These are phyloP conservation scores for Petrocephalus schoutedeni DNA, from an alignment of 2,797 vertebrate genomes.

Conservation along the genomic window DNA sequence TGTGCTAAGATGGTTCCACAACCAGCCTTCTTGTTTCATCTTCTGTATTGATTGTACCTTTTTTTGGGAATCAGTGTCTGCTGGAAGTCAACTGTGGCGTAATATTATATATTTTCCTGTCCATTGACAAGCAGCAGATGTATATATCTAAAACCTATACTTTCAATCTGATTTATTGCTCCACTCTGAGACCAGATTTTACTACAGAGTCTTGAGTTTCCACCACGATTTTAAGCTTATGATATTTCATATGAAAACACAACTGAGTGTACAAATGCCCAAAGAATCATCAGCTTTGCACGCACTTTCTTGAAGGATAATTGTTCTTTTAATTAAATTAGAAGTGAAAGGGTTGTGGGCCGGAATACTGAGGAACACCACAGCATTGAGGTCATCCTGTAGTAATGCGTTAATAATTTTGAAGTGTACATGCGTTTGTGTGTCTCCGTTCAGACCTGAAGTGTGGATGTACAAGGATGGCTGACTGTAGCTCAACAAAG, in stretches of 20 bases:
- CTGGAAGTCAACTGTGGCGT: neutral
- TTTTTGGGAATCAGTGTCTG: neutral
- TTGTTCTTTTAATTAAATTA: neutral
- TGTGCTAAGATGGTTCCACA: neutral
- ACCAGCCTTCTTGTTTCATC: neutral
- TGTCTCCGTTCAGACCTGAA: neutral
- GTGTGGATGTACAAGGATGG: neutral
- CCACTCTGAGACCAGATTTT: neutral
- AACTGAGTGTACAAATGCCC: neutral
- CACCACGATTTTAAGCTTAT: neutral
- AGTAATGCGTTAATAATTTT: neutral
- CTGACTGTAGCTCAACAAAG: neutral
- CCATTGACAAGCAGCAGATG: neutral
- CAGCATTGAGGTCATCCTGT: neutral
- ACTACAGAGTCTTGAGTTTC: neutral
- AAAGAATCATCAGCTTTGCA: neutral
- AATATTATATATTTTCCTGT: neutral
- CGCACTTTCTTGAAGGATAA: neutral
- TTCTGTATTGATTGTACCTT: neutral
- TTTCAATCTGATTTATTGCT: neutral
- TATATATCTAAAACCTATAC: neutral
- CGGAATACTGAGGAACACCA: neutral
- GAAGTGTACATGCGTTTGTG: neutral
- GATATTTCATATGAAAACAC: neutral
- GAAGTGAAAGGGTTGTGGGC: neutral